Evolutionary conservation across 2,113 vertebrate genomes (phyloP).

Genomic region (Caracal caracal): DNA sequence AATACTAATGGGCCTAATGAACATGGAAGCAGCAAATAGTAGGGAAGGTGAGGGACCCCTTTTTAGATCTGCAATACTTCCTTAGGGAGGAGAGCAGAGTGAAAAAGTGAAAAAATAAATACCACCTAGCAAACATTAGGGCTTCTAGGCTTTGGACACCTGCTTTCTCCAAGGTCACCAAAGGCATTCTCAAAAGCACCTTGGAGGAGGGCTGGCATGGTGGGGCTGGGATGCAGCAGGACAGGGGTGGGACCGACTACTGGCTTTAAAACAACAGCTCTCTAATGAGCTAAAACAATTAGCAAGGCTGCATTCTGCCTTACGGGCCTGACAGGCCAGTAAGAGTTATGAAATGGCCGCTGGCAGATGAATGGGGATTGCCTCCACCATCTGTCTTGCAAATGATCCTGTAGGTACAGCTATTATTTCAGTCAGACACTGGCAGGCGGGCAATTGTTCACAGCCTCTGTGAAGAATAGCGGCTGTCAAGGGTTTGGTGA

Average conservation of each 20-base stretch:
- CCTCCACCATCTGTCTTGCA: conserved; percentile 81
- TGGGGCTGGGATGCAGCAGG: background rate
- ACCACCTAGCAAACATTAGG: background rate
- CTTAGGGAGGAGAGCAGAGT: background rate
- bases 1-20: background rate
- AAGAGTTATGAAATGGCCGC: conserved; percentile 68
- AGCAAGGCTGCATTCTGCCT: conserved; percentile 59
- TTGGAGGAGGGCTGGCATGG: background rate
- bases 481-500: conserved; percentile 75
- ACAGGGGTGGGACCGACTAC: background rate
- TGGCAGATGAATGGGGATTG: conserved; percentile 80
- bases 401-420: conserved; percentile 81
- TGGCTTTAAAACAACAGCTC: conserved; percentile 37
- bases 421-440: conserved; percentile 84
- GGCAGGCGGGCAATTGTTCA: conserved; percentile 82
- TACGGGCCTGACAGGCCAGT: conserved; percentile 18
- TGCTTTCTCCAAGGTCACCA: background rate
- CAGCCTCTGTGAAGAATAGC: conserved; percentile 80
- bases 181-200: background rate
- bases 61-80: background rate
- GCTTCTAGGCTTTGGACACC: background rate
- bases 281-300: conserved; percentile 41
- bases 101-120: background rate
- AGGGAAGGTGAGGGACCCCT: background rate
- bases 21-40: background rate